phyloP scores from a whole-genome alignment of 92 coral and sea anemone species.

The Isaurus tuberculatus region DNA sequence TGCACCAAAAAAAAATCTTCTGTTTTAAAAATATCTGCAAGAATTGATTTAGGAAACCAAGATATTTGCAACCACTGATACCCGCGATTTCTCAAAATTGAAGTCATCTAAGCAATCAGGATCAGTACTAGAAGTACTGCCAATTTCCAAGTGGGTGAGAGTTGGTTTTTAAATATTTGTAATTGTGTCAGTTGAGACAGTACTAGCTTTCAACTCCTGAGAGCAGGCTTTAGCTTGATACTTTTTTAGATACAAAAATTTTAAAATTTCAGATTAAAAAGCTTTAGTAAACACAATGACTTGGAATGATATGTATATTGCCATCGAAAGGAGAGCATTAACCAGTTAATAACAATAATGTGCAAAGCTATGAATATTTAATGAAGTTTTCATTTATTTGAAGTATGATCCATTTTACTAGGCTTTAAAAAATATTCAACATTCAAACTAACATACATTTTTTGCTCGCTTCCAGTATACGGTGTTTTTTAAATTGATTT shows the following conservation, averaged over 20 bases:
- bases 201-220: neutral
- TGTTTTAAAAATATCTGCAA: neutral
- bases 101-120: neutral
- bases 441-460: neutral
- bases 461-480: slow-evolving; percentile 8
- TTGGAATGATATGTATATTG: neutral
- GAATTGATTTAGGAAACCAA: neutral
- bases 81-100: neutral
- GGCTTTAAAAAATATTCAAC: neutral
- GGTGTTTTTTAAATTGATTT: slow-evolving; percentile 6
- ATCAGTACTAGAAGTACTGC: neutral
- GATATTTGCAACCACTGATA: neutral
- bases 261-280: neutral
- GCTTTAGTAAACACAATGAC: neutral
- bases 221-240: neutral
- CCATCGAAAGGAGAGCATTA: neutral
- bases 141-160: neutral
- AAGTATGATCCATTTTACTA: neutral
- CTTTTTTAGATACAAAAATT: neutral
- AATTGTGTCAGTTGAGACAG: neutral
- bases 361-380: neutral
- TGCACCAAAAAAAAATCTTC: neutral
- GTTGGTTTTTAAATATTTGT: neutral
- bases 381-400: neutral
- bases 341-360: neutral